Conservation (phyloP, 1,140 invertebrate genomes). For the Danaus plexippus region DNA sequence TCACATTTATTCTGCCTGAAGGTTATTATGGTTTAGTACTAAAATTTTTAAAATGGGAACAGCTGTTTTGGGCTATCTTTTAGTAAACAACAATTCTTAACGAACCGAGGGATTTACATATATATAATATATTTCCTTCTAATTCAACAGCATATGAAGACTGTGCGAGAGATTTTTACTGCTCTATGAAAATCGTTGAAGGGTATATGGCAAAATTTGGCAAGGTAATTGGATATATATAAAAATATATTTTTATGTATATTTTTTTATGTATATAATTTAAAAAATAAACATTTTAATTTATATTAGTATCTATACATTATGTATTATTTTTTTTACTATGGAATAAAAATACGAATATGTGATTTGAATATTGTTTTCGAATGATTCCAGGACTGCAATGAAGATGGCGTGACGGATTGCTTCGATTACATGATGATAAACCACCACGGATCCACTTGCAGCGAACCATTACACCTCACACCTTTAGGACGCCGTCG, state of each 20-base stretch:
- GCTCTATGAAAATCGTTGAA: slow-evolving; percentile 73
- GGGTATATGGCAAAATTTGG: slow-evolving; percentile 75
- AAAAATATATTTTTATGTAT: no score
- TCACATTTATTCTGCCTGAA: no score
- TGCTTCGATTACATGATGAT: slow-evolving; percentile 78
- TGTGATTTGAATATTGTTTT: neutral
- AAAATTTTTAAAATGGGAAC: no score
- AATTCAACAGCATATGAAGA: slow-evolving; percentile 71
- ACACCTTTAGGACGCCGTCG: slow-evolving; percentile 29
- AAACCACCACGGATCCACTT: slow-evolving; percentile 71
- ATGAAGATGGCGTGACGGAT: slow-evolving; percentile 73
- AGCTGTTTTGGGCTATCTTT: no score
- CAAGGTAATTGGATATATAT: slow-evolving; percentile 43
- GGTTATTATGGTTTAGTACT: no score
- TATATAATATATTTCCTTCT: no score
- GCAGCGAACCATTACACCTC: slow-evolving; percentile 29
- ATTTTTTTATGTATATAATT: no score
- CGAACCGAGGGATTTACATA: no score
- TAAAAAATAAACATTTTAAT: no score
- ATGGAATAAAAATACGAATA: neutral
- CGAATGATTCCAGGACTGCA: slow-evolving; percentile 71
- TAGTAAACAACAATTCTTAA: no score
- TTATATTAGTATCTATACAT: no score
- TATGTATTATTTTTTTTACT: no score
- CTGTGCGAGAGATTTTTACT: slow-evolving; percentile 74